Percentiles rank a stretch among this genome's conserved stretches.
Evolutionary conservation across 2,888 invertebrate species (phyloP).

Genomic region (Amphipyra berbera): DNA sequence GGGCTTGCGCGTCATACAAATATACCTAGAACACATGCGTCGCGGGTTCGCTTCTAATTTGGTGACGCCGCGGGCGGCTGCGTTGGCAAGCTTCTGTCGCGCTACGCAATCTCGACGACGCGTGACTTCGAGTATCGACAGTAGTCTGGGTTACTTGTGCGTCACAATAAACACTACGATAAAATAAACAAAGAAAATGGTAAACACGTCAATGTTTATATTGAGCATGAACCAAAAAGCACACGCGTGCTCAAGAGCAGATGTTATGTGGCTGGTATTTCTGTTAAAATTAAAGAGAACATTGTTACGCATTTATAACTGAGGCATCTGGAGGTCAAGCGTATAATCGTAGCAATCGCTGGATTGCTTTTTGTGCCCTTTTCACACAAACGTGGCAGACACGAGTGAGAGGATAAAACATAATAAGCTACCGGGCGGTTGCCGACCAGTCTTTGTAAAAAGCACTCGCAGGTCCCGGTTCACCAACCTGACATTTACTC

Average conservation of each 20-base stretch:
- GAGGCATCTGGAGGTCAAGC: slow-evolving; percentile 27
- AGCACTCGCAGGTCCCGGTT: slow-evolving; percentile 49
- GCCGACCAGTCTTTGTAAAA: slow-evolving; percentile 33
- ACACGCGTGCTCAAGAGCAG: slow-evolving; percentile 17
- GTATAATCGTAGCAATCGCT: slow-evolving; percentile 24
- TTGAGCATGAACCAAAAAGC: slow-evolving; percentile 54
- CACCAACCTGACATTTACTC: slow-evolving; percentile 54
- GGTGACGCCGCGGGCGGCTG: slow-evolving; percentile 78
- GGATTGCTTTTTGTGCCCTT: slow-evolving; percentile 56
- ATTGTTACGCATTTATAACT: slow-evolving; percentile 26
- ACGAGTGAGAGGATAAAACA: slow-evolving; percentile 66
- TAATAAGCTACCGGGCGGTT: slow-evolving; percentile 29
- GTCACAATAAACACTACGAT: slow-evolving; percentile 59
- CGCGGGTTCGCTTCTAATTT: slow-evolving; percentile 83
- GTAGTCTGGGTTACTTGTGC: slow-evolving; percentile 56
- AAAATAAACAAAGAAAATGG: slow-evolving; percentile 62
- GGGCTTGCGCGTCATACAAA: slow-evolving; percentile 81
- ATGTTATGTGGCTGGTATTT: slow-evolving; percentile 29
- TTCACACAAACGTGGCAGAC: slow-evolving; percentile 66
- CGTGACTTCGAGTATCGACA: slow-evolving; percentile 54
- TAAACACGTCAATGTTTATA: slow-evolving; percentile 64
- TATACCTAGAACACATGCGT: slow-evolving; percentile 68
- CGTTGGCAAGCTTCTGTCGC: slow-evolving; percentile 57
- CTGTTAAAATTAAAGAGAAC: slow-evolving; percentile 18
- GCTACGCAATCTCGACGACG: slow-evolving; percentile 71